Percentiles rank a stretch among this genome's conserved stretches.
Conservation (phyloP, 2,797 vertebrate genomes). For the Gymnoscopelus braueri region DNA sequence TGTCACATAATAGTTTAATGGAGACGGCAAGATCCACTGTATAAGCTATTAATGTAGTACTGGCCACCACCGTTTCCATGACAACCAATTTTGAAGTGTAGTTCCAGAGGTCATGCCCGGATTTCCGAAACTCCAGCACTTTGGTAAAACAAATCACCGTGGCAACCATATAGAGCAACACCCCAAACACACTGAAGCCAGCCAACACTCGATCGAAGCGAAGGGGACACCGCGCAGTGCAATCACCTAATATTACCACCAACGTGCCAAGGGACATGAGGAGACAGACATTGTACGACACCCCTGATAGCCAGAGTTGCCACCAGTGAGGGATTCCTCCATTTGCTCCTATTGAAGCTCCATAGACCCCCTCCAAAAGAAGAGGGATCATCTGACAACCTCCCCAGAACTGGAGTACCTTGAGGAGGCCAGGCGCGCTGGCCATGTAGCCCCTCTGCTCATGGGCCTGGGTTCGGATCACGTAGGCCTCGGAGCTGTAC, state of each 20-base stretch:
- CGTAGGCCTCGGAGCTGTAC: conserved; percentile 68
- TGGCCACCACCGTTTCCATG: conserved; percentile 64
- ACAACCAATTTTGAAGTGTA: conserved; percentile 37
- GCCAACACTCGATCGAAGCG: conserved; percentile 77
- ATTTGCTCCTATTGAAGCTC: fast-evolving
- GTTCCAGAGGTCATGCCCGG: fast-evolving
- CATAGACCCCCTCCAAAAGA: conserved; percentile 2
- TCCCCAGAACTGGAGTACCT: conserved; percentile 78
- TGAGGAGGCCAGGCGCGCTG: conserved; percentile 77
- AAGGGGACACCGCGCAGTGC: conserved; percentile 69
- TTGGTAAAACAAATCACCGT: conserved; percentile 72
- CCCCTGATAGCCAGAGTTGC: conserved; percentile 49
- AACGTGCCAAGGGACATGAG: conserved; percentile 69
- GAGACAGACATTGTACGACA: conserved; percentile 63
- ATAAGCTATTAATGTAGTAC: conserved; percentile 76
- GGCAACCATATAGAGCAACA: conserved; percentile 72
- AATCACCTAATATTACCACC: conserved; percentile 76
- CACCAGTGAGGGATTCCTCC: conserved; percentile 14
- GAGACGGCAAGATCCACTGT: conserved; percentile 80
- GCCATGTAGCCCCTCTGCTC: conserved; percentile 82
- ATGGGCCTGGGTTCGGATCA: conserved; percentile 59
- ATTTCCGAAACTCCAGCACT: conserved; percentile 38
- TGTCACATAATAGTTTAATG: conserved; percentile 75
- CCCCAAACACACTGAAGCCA: conserved; percentile 69
- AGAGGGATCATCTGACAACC: conserved; percentile 70